Evolutionary conservation across 2,888 invertebrate species (phyloP).

Genomic region (Sinohyriopsis cumingii): DNA sequence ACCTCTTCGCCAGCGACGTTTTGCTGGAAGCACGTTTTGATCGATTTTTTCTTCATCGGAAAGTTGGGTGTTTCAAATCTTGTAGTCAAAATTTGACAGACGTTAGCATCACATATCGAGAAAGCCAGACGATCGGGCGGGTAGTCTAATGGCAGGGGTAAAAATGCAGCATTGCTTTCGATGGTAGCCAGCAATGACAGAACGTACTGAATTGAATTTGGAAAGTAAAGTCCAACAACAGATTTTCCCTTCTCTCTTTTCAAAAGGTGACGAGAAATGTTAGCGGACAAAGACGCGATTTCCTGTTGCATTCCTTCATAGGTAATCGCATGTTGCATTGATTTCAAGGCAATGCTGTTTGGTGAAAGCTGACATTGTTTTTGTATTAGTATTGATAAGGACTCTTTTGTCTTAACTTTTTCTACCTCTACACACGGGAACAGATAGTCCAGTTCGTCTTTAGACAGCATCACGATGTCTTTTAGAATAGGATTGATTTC

Average conservation of each 20-base stretch:
- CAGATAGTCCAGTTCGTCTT: slow-evolving; percentile 31
- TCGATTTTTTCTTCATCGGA: no score
- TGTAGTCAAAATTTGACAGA: slow-evolving; percentile 19
- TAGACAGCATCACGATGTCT: slow-evolving; percentile 35
- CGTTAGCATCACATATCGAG: slow-evolving; percentile 39
- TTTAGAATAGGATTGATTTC: slow-evolving; percentile 12
- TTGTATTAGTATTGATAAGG: slow-evolving; percentile 1
- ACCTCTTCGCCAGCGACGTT: no score
- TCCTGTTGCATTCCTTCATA: slow-evolving; percentile 6
- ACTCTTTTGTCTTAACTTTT: not conserved
- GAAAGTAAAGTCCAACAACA: slow-evolving; percentile 30
- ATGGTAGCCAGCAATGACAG: slow-evolving; percentile 72
- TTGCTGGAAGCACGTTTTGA: no score
- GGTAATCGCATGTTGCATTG: slow-evolving; percentile 2
- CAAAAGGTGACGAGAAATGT: not conserved
- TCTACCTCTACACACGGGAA: slow-evolving; percentile 5
- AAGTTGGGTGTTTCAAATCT: not conserved
- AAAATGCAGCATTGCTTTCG: slow-evolving; percentile 36
- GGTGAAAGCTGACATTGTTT: slow-evolving; percentile 1
- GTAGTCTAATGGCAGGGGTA: slow-evolving; percentile 47
- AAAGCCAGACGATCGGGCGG: slow-evolving; percentile 41
- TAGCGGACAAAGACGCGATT: not conserved
- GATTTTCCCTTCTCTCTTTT: slow-evolving; percentile 4
- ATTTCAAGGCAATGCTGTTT: slow-evolving; percentile 8
- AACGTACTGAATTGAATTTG: slow-evolving; percentile 34